Percentiles rank a stretch among this genome's conserved stretches.
Conservation (phyloP, 2,797 vertebrate species). For the Lophotriccus pileatus region DNA sequence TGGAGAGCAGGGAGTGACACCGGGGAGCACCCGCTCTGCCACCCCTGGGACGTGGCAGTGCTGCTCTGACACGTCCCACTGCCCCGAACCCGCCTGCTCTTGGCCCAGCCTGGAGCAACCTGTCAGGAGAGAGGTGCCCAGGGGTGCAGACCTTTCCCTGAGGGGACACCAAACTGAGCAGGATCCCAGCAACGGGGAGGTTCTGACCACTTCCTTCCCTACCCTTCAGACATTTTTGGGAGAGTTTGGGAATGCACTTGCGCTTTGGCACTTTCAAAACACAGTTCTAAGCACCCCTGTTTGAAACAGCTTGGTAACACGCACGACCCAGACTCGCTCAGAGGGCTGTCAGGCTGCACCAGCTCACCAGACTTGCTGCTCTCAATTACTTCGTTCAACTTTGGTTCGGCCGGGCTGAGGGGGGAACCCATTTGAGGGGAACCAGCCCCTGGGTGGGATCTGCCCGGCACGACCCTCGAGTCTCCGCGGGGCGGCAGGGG, state of each 20-base stretch:
- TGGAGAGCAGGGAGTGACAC: accelerated
- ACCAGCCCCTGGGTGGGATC: accelerated
- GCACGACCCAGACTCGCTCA: accelerated
- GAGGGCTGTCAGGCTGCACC: neutral
- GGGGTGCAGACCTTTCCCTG: accelerated
- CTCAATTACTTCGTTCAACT: neutral
- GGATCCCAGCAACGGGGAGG: accelerated
- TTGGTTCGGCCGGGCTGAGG: accelerated
- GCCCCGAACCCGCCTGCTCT: accelerated
- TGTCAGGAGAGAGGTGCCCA: accelerated
- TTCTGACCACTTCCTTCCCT: neutral
- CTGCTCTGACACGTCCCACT: accelerated
- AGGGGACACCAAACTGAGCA: neutral
- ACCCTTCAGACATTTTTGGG: accelerated
- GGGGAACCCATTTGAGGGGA: neutral
- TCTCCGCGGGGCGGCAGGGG: accelerated
- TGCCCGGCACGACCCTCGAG: accelerated
- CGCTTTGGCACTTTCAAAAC: accelerated
- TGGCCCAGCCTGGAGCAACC: neutral
- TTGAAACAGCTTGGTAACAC: neutral
- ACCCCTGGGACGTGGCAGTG: neutral
- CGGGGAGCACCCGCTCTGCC: accelerated
- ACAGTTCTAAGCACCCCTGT: neutral
- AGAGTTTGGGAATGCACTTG: accelerated
- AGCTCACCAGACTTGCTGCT: accelerated